These are phyloP conservation scores for Eupsittula cactorum DNA, from an alignment of 2,113 vertebrate genomes.

Conservation along the genomic window DNA sequence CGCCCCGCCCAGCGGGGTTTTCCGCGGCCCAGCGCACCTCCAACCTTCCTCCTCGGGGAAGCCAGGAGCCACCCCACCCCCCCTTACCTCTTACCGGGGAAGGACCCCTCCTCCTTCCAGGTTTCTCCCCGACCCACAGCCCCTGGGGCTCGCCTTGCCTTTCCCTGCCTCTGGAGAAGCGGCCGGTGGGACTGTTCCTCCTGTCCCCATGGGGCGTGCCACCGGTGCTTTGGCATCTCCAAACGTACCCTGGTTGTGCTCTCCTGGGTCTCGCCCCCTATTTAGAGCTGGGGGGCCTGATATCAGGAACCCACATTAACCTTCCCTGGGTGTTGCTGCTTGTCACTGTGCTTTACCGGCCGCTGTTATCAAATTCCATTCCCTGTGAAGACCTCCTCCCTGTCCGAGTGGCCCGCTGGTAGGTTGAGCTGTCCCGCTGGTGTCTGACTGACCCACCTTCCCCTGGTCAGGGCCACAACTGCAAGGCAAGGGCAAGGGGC, in stretches of 20 bases:
- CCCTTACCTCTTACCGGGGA: accelerated
- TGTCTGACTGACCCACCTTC: not conserved
- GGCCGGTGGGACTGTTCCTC: too few relatives aligned
- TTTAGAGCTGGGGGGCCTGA: not conserved
- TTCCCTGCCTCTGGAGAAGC: not conserved
- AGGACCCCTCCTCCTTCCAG: too few relatives aligned
- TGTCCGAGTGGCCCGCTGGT: not conserved
- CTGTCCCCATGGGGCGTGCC: not conserved
- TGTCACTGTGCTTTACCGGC: not conserved
- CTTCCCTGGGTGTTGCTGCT: not conserved
- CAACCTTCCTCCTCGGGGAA: too few relatives aligned
- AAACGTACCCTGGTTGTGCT: not conserved
- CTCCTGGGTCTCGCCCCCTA: too few relatives aligned
- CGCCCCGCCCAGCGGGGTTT: not conserved
- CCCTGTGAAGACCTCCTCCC: too few relatives aligned
- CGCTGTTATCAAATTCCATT: not conserved
- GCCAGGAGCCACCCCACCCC: not conserved
- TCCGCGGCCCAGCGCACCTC: not conserved
- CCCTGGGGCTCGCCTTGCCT: too few relatives aligned
- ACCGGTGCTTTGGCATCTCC: not conserved
- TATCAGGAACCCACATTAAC: accelerated
- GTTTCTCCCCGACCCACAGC: not conserved
- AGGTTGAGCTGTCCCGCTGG: not conserved
- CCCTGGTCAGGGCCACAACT: not conserved
- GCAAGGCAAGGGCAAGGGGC: not conserved